Percentiles rank a stretch among this genome's conserved stretches.
These are phyloP conservation scores for Eubasilissa splendida DNA, from an alignment of 2,888 invertebrate species.

Conservation along the genomic window DNA sequence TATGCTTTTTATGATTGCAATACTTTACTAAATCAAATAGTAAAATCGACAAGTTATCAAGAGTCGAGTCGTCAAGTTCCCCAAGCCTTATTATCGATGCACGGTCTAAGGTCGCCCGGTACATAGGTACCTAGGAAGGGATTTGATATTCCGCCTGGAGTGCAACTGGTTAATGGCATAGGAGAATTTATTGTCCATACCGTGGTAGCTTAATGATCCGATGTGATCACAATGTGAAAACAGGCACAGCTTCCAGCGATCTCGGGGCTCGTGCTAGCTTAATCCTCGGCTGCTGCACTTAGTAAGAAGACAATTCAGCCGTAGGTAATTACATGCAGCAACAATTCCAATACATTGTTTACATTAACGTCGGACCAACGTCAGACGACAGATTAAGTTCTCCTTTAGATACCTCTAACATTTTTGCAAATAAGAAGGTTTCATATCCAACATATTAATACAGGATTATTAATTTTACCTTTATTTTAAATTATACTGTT, in stretches of 20 bases:
- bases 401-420: too few species aligned
- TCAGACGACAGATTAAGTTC: too few species aligned
- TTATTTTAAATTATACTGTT: too few species aligned
- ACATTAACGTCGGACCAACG: too few species aligned
- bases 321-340: background rate
- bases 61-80: too few species aligned
- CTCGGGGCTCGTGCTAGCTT: background rate
- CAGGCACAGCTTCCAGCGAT: slow-evolving; percentile 2
- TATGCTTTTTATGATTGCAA: too few species aligned
- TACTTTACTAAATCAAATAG: too few species aligned
- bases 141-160: slow-evolving; percentile 42
- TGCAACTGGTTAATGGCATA: slow-evolving; percentile 44
- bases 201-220: slow-evolving; percentile 53
- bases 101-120: background rate
- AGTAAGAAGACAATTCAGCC: slow-evolving; percentile 3
- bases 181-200: slow-evolving; percentile 50
- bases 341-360: too few species aligned
- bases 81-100: background rate
- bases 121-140: slow-evolving; percentile 17
- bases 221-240: slow-evolving; percentile 50
- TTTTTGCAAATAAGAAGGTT: too few species aligned
- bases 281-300: background rate
- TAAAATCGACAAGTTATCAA: too few species aligned
- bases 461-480: too few species aligned
- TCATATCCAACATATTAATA: too few species aligned